phyloP scores from a whole-genome alignment of 2,797 vertebrate genomes.

The Picus viridis region DNA sequence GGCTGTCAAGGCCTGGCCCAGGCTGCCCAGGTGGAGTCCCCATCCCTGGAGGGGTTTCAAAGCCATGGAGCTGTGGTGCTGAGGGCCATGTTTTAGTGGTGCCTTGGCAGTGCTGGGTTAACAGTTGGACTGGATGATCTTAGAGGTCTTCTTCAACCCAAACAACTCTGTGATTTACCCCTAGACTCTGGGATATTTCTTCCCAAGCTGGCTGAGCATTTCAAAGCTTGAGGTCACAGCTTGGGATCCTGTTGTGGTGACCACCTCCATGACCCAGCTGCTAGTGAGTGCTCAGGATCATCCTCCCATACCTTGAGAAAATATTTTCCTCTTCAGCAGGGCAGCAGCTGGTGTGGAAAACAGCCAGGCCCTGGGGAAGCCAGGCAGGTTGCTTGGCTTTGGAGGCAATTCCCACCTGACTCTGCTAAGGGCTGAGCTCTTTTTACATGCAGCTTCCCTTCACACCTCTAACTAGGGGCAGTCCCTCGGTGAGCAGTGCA shows the following conservation, averaged over 20 bases:
- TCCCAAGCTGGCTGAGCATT: background rate
- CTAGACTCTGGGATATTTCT: rapidly evolving
- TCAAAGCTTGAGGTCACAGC: background rate
- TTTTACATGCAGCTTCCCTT: slow-evolving; percentile 35
- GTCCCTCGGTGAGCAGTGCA: background rate
- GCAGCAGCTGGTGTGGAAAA: background rate
- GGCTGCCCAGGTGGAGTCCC: no score
- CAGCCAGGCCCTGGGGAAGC: background rate
- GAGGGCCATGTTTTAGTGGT: no score
- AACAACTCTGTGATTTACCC: background rate
- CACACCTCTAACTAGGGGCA: slow-evolving; percentile 46
- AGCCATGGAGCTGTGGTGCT: no score
- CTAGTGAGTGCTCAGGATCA: background rate
- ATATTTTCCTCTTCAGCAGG: background rate
- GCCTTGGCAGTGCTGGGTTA: no score
- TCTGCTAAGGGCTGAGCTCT: slow-evolving; percentile 30
- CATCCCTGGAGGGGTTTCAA: no score
- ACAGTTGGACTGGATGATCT: no score
- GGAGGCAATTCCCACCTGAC: slow-evolving; percentile 17
- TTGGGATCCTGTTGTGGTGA: rapidly evolving
- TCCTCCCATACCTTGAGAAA: background rate
- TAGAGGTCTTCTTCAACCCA: no score
- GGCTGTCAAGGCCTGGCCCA: no score
- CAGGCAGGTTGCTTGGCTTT: background rate
- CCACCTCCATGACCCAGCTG: rapidly evolving